Conservation (phyloP, 1,140 invertebrate genomes). For the Phortica variegata region DNA sequence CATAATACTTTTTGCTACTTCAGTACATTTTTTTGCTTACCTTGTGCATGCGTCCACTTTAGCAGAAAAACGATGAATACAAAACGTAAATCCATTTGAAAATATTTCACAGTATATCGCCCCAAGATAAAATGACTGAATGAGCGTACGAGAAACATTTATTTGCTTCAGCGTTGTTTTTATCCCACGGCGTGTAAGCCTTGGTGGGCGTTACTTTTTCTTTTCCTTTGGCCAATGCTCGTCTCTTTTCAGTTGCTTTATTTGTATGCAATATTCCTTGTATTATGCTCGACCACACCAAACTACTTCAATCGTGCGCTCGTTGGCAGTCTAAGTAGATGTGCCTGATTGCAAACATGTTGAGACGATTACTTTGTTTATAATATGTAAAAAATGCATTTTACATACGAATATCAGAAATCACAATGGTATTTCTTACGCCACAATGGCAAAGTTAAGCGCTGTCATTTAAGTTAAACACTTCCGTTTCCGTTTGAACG, state of each 20-base stretch:
- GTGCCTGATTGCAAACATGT: too few species aligned
- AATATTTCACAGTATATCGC: conserved; percentile 48
- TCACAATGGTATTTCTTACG: too few species aligned
- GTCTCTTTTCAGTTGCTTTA: conserved; percentile 5
- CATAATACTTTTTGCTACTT: too few species aligned
- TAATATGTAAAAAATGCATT: too few species aligned
- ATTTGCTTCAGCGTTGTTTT: too few species aligned
- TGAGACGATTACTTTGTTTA: too few species aligned
- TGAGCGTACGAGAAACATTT: conserved; percentile 47
- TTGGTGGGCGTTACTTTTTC: conserved; percentile 4
- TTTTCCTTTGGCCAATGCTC: conserved; percentile 1
- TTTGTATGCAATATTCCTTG: conserved; percentile 21
- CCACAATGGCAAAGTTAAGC: too few species aligned
- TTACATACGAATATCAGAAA: too few species aligned
- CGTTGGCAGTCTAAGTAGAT: neutral
- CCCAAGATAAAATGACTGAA: conserved; percentile 52
- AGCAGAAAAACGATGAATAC: conserved; percentile 55
- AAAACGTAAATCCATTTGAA: conserved; percentile 56
- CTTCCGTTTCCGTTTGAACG: conserved; percentile 29
- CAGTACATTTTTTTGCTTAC: conserved; percentile 36
- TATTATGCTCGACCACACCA: too few species aligned
- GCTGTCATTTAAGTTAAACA: conserved; percentile 28
- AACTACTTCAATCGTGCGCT: conserved; percentile 8
- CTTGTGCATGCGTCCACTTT: conserved; percentile 55
- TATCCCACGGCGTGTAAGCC: too few species aligned